phyloP scores from a whole-genome alignment of 2,888 invertebrate genomes.

The Agrotis ipsilon region DNA sequence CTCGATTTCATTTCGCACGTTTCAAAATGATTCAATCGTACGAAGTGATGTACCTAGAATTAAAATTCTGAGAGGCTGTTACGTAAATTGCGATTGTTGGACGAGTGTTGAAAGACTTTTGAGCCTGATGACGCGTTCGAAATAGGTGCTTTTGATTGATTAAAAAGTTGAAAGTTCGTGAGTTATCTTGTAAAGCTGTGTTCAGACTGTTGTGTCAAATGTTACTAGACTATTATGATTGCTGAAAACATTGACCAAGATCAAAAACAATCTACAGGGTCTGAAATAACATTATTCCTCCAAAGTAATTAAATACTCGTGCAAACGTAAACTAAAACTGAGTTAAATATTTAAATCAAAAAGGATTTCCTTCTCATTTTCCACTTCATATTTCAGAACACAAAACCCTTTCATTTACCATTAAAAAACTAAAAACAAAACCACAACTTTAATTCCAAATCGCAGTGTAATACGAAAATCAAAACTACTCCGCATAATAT shows the following conservation, averaged over 20 bases:
- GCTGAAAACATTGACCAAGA: no score
- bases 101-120: conserved; percentile 56
- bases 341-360: neutral
- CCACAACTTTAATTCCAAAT: conserved; percentile 26
- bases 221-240: no score
- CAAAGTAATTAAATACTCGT: neutral
- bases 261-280: no score
- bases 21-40: conserved; percentile 79
- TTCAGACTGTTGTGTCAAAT: neutral
- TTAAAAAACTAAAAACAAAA: conserved; percentile 11
- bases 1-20: conserved; percentile 76
- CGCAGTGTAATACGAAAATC: conserved; percentile 32
- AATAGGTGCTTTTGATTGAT: conserved; percentile 55
- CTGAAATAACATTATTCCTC: neutral
- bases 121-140: conserved; percentile 40
- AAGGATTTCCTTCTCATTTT: neutral
- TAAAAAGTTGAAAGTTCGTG: conserved; percentile 48
- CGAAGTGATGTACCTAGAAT: conserved; percentile 55
- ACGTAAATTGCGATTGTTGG: conserved; percentile 57
- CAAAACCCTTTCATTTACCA: neutral
- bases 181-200: conserved; percentile 12
- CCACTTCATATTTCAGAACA: neutral
- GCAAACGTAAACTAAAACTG: neutral
- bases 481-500: conserved; percentile 37
- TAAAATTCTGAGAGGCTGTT: conserved; percentile 60